Conservation (phyloP, 2,797 vertebrate genomes). For the Onychomys leucogaster region DNA sequence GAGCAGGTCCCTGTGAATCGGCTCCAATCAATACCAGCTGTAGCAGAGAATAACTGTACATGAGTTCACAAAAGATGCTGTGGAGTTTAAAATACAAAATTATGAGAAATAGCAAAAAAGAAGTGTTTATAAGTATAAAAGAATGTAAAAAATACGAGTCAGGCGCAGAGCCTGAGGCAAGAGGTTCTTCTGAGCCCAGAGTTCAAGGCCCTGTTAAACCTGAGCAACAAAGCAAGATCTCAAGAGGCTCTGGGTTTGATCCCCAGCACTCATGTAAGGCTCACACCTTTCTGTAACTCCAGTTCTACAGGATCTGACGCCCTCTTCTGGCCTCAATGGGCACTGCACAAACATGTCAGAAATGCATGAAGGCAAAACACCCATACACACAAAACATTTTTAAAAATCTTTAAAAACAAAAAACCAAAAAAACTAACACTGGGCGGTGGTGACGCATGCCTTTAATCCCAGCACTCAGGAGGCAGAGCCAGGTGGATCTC, state of each 20-base stretch:
- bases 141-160: background rate
- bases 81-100: background rate
- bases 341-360: background rate
- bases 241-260: background rate
- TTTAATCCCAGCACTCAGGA: no score
- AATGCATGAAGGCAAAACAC: background rate
- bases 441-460: no score
- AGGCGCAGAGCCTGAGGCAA: background rate
- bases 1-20: background rate
- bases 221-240: background rate
- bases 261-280: background rate
- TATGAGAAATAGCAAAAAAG: background rate
- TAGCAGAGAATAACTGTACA: background rate
- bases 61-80: background rate
- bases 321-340: background rate
- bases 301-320: background rate
- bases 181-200: background rate
- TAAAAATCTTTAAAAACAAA: background rate
- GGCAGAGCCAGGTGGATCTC: no score
- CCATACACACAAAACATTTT: background rate
- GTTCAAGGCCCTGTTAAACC: background rate
- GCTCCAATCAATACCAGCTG: background rate
- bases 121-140: background rate
- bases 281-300: background rate
- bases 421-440: no score